Conservation (phyloP, 2,888 invertebrate species). For the Drosophila suboccidentalis region DNA sequence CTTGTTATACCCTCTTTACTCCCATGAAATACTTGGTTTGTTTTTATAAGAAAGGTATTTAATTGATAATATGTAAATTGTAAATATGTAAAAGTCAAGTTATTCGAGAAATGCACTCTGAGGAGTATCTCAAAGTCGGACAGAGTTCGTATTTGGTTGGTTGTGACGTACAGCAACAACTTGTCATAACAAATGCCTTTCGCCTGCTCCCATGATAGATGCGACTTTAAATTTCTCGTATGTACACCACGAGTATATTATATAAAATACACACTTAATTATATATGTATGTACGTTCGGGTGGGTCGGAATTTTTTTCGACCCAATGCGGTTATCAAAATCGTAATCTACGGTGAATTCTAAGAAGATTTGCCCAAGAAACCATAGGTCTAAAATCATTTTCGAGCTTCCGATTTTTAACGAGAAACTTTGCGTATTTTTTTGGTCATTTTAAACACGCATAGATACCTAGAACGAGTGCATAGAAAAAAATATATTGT, state of each 20-base stretch:
- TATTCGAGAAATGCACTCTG: not conserved
- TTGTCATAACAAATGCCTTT: slow-evolving; percentile 20
- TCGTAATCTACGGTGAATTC: too few species aligned
- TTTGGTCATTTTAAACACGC: too few species aligned
- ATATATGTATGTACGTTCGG: slow-evolving; percentile 2
- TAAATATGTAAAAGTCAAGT: not conserved
- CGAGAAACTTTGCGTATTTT: too few species aligned
- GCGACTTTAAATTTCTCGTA: slow-evolving; percentile 8
- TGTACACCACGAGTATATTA: not conserved
- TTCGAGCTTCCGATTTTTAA: too few species aligned
- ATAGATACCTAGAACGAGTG: too few species aligned
- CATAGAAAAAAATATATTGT: too few species aligned
- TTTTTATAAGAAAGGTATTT: not conserved
- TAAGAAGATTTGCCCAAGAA: too few species aligned
- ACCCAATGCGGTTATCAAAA: too few species aligned
- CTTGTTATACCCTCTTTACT: not conserved
- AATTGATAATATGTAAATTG: not conserved
- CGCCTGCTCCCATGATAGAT: slow-evolving; percentile 5
- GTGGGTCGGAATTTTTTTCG: too few species aligned
- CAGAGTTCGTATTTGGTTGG: not conserved
- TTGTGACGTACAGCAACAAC: slow-evolving; percentile 13
- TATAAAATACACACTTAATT: slow-evolving; percentile 10
- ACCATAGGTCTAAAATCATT: too few species aligned
- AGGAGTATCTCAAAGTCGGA: not conserved
- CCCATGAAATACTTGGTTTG: not conserved